phyloP scores from a whole-genome alignment of 2,113 vertebrate genomes.

The Planiliza haematocheilus region DNA sequence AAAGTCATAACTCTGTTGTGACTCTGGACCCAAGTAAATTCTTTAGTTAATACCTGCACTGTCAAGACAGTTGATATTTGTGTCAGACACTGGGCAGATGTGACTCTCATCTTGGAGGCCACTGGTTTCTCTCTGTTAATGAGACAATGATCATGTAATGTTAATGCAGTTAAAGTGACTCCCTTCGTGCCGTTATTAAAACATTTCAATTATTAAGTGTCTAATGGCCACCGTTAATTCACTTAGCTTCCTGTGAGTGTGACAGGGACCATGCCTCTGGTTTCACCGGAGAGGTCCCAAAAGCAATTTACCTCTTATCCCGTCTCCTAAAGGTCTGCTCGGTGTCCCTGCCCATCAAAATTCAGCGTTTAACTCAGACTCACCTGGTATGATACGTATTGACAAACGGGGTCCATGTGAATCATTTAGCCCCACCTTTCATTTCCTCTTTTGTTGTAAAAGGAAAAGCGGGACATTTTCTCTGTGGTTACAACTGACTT shows the following conservation, averaged over 20 bases:
- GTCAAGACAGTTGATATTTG: neutral
- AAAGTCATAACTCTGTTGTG: too few relatives aligned
- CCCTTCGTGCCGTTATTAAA: conserved; percentile 76
- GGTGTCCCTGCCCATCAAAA: conserved; percentile 52
- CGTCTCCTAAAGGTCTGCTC: conserved; percentile 50
- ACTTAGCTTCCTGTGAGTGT: conserved; percentile 56
- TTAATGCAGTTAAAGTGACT: conserved; percentile 76
- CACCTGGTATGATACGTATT: conserved; percentile 44
- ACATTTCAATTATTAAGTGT: conserved; percentile 78
- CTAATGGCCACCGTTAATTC: conserved; percentile 78
- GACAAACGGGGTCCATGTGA: conserved; percentile 50
- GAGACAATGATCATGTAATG: conserved; percentile 74
- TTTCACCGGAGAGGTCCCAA: conserved; percentile 60
- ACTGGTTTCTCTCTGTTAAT: conserved; percentile 26
- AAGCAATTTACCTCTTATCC: conserved; percentile 64
- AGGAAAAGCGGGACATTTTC: neutral
- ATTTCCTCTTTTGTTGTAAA: neutral
- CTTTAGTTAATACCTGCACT: too few relatives aligned
- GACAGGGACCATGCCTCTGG: conserved; percentile 52
- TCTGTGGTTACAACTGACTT: neutral
- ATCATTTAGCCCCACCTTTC: conserved; percentile 36
- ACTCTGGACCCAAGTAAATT: too few relatives aligned
- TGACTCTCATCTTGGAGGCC: conserved; percentile 6
- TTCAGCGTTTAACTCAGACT: conserved; percentile 22
- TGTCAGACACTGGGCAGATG: neutral